Conservation (phyloP, 2,797 vertebrate genomes). For the Sparidentex hasta region DNA sequence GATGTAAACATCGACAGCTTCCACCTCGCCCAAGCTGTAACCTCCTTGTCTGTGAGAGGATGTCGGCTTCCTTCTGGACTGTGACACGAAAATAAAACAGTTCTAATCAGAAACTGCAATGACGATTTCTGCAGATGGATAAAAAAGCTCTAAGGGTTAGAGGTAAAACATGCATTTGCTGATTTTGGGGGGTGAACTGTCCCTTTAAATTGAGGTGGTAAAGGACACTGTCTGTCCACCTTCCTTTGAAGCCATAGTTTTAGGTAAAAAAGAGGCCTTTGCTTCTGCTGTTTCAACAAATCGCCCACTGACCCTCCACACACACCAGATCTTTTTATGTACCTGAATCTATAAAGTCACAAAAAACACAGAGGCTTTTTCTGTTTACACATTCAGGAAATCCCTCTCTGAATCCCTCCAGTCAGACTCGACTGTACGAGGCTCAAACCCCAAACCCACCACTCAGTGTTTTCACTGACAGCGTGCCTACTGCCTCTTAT, state of each 20-base stretch:
- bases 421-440: conserved; percentile 26
- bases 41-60: too few species aligned
- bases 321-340: conserved; percentile 18
- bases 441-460: background rate
- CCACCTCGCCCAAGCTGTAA: too few species aligned
- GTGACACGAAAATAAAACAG: too few species aligned
- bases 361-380: conserved; percentile 9
- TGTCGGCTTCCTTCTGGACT: too few species aligned
- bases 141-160: too few species aligned
- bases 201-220: background rate
- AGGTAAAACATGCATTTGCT: too few species aligned
- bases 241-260: background rate
- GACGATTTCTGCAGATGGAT: too few species aligned
- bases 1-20: too few species aligned
- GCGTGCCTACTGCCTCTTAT: conserved; percentile 8
- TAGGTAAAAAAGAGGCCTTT: background rate
- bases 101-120: too few species aligned
- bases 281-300: conserved; percentile 21
- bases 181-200: too few species aligned
- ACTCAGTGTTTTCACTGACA: conserved; percentile 46
- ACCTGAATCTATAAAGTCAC: conserved; percentile 11
- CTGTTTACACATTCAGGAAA: conserved; percentile 27
- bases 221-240: background rate
- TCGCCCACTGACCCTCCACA: conserved; percentile 4
- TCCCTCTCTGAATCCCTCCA: conserved; percentile 1